A percentile compares a stretch with the other conserved stretches of the same genome.
Conservation (phyloP, 1,140 invertebrate genomes). For the Leptinotarsa texana region DNA sequence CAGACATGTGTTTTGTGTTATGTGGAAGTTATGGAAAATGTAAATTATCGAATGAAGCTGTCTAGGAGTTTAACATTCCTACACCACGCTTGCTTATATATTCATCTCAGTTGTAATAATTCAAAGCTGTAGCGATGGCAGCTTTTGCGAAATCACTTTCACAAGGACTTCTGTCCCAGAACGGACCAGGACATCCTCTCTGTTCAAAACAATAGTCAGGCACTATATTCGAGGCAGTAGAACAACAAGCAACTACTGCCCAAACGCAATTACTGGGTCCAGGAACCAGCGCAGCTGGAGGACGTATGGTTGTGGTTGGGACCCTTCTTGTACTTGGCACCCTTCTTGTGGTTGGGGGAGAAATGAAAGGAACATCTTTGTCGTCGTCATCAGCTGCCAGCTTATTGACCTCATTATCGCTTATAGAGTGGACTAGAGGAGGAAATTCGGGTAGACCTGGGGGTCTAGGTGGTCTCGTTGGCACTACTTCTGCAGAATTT, state of each 20-base stretch:
- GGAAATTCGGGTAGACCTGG: constrained; percentile 45
- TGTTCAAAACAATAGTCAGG: constrained; percentile 67
- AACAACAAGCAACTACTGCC: constrained; percentile 71
- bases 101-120: constrained; percentile 43
- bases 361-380: not conserved
- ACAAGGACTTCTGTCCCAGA: constrained; percentile 68
- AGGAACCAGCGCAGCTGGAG: constrained; percentile 26
- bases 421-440: constrained; percentile 36
- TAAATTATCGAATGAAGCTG: too few relatives aligned
- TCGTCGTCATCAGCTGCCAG: not conserved
- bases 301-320: not conserved
- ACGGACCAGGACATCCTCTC: constrained; percentile 66
- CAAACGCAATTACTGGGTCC: constrained; percentile 61
- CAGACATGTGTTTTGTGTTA: too few relatives aligned
- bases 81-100: too few relatives aligned
- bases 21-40: too few relatives aligned
- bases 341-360: not conserved
- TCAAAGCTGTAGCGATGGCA: constrained; percentile 56
- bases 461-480: constrained; percentile 40
- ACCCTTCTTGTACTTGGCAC: not conserved
- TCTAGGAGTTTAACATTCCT: too few relatives aligned
- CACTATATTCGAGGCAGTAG: constrained; percentile 49
- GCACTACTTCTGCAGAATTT: not conserved
- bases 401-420: not conserved
- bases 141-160: constrained; percentile 57